phyloP scores from a whole-genome alignment of 2,888 invertebrate species.

The Dynastes hyllus region DNA sequence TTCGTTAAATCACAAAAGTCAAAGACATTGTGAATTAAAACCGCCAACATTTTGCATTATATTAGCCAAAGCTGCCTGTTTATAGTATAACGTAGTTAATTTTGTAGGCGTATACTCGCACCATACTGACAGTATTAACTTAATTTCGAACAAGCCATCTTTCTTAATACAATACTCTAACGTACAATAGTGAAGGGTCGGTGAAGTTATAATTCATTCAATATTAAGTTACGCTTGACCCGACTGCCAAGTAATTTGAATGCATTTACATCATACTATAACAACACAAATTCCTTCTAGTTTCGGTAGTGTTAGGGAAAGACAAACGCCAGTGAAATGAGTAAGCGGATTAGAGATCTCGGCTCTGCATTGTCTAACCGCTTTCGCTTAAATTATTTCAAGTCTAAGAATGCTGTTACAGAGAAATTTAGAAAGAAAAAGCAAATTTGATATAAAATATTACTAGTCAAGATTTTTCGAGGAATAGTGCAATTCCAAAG shows the following conservation, averaged over 20 bases:
- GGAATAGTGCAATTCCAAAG: too few species aligned
- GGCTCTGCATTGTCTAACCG: background rate
- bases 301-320: conserved; percentile 1
- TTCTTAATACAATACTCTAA: background rate
- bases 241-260: conserved; percentile 20
- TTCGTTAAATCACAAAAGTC: too few species aligned
- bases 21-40: too few species aligned
- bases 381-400: background rate
- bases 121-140: background rate
- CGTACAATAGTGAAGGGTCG: background rate
- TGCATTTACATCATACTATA: conserved; percentile 4
- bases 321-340: conserved; percentile 12
- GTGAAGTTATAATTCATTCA: conserved; percentile 31
- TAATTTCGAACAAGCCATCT: conserved; percentile 15
- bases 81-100: background rate
- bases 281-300: conserved; percentile 22
- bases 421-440: background rate
- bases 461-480: too few species aligned
- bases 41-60: too few species aligned
- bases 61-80: too few species aligned
- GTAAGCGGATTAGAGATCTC: background rate
- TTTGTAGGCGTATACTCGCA: conserved; percentile 11
- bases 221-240: conserved; percentile 26
- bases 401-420: background rate
- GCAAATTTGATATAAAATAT: too few species aligned